phyloP scores from a whole-genome alignment of 2,797 vertebrate species.

The Sus cebifrons region DNA sequence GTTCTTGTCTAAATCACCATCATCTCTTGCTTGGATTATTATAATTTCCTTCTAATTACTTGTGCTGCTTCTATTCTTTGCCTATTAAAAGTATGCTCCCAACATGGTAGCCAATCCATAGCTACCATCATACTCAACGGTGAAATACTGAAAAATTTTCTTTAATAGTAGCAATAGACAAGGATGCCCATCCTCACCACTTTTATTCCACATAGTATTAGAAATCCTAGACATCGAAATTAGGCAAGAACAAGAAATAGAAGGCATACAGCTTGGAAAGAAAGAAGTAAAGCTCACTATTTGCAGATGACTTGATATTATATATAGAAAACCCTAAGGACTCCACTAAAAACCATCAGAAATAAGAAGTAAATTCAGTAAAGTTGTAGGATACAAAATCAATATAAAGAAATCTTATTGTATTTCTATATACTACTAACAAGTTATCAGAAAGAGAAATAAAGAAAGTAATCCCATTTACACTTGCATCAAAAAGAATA shows the following conservation, averaged over 20 bases:
- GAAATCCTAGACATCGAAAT: not conserved
- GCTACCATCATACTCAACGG: not conserved
- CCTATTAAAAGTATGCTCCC: not conserved
- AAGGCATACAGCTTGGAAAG: not conserved
- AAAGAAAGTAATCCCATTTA: not conserved
- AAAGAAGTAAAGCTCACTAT: not conserved
- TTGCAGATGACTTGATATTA: not conserved
- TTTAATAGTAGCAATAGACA: not conserved
- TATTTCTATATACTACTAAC: not conserved
- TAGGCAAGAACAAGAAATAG: constrained; percentile 42
- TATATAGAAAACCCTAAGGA: not conserved
- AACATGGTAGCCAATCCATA: not conserved
- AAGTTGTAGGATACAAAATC: constrained; percentile 17
- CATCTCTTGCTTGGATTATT: not conserved
- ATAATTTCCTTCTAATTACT: not conserved
- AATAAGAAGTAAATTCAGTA: not conserved
- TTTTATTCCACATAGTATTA: not conserved
- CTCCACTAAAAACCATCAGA: not conserved
- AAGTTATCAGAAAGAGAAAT: not conserved
- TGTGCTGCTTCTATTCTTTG: not conserved
- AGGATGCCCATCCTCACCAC: not conserved
- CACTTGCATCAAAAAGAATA: not conserved
- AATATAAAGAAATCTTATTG: not conserved
- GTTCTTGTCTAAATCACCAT: not conserved
- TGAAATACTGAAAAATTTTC: not conserved